Base-by-base conservation (phyloP, 2,797 vertebrate species). In the Furcifer pardalis region DNA sequence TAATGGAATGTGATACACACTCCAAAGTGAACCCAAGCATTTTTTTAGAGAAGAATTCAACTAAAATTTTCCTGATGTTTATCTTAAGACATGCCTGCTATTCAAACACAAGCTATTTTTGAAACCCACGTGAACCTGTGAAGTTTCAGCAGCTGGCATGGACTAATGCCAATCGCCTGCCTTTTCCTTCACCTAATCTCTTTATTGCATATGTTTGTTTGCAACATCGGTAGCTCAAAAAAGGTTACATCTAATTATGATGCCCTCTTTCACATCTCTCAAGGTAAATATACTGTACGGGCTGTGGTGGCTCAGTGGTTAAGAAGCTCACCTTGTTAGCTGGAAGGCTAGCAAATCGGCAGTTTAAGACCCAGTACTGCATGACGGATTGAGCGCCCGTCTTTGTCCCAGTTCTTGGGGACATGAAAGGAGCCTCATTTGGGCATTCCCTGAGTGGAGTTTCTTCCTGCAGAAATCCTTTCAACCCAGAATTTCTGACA, bases 221-320 rank as follows among this genome's bases (percentile, higher is more conserved):
- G 59, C 83, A 88, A 49, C 44, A 89, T 71, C 76, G 90, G 66
- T 78, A 63, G 90, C 74, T 84, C 84, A 84, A 76, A 62, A n/a
- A 84, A 89, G 4, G 66, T 81, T 82, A 86, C 13, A 35, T 86
- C 86, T 83, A 83, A 88, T 71, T 81, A 79, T 59, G 66, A 79
- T 86, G 81, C 89, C 87, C 88, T 86, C 84, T 83, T 81, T n/a
- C 84, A 82, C 85, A 89, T 90, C 81, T 92, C 91, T 87, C 88
- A 89, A 78, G 87, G 87, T 52, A 84, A 81, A 1, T n/a, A 62
- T 89, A 74, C n/a, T n/a, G n/a, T n/a, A 19, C 37, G 56, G 89
- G 13, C 63, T 77, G 4, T n/a, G n/a, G n/a, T n/a, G n/a, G n/a
- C n/a, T n/a, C n/a, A n/a, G n/a, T n/a, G n/a, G n/a, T n/a, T n/a